phyloP scores from a whole-genome alignment of 2,113 vertebrate genomes.

The Seriola quinqueradiata region DNA sequence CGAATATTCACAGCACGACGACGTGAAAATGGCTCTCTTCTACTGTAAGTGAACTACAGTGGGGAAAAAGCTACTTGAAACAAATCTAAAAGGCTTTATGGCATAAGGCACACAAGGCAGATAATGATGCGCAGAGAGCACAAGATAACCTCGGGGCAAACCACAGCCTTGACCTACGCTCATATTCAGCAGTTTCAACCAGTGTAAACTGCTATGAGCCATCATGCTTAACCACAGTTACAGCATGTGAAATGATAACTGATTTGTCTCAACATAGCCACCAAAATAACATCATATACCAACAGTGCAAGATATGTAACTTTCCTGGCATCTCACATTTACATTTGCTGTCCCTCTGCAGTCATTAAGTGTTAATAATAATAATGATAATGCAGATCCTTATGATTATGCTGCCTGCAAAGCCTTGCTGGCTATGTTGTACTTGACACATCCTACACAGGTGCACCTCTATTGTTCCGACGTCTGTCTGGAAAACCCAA shows the following conservation, averaged over 20 bases:
- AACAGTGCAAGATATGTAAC: background rate
- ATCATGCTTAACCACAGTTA: background rate
- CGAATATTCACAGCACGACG: background rate
- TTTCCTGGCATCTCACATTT: background rate
- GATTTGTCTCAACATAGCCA: background rate
- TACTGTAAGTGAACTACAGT: background rate
- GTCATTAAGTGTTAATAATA: background rate
- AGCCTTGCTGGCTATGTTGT: background rate
- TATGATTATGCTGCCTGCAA: background rate
- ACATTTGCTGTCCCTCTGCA: background rate
- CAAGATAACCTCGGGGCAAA: slow-evolving; percentile 14
- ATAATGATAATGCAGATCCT: background rate
- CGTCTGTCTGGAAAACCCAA: slow-evolving; percentile 1
- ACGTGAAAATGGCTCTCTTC: background rate
- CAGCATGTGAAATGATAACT: background rate
- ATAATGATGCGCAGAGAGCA: slow-evolving; percentile 22
- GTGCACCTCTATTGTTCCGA: background rate
- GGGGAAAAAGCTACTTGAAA: background rate
- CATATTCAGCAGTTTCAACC: slow-evolving; percentile 14
- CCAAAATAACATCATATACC: background rate
- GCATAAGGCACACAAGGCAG: background rate
- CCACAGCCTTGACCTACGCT: slow-evolving; percentile 37
- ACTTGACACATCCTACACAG: slow-evolving; percentile 2
- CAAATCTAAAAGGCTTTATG: background rate
- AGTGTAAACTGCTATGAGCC: slow-evolving; percentile 6